A percentile compares a stretch with the other conserved stretches of the same genome.
Conservation (phyloP, 2,888 invertebrate genomes). For the Dromius quadrimaculatus region DNA sequence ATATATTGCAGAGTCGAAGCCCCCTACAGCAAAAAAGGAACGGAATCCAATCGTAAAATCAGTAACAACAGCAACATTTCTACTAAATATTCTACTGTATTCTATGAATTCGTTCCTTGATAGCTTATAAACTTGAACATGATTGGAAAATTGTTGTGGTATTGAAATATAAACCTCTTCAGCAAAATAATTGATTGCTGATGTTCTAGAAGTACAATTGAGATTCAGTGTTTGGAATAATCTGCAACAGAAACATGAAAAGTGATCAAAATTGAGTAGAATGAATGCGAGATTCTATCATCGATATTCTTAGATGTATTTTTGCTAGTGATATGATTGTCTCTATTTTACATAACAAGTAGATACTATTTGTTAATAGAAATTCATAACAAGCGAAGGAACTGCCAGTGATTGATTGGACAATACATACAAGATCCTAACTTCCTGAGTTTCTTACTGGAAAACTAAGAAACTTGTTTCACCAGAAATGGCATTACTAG, state of each 20-base stretch:
- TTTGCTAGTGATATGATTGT: no score
- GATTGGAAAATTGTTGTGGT: slow-evolving; percentile 58
- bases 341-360: no score
- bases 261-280: no score
- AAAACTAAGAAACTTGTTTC: no score
- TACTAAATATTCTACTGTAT: slow-evolving; percentile 59
- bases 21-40: slow-evolving; percentile 63
- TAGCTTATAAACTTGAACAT: slow-evolving; percentile 60
- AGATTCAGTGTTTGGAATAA: slow-evolving; percentile 60
- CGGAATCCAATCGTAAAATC: slow-evolving; percentile 63
- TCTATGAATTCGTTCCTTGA: slow-evolving; percentile 57
- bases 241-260: slow-evolving; percentile 58
- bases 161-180: slow-evolving; percentile 60
- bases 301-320: no score
- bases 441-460: no score
- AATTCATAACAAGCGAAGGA: no score
- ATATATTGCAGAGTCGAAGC: slow-evolving; percentile 61
- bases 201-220: slow-evolving; percentile 57
- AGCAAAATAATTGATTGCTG: slow-evolving; percentile 59
- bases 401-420: no score
- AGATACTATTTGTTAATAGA: no score
- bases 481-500: no score
- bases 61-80: slow-evolving; percentile 58
- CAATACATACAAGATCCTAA: no score
- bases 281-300: no score